Percentiles rank a stretch among this genome's conserved stretches.
Evolutionary conservation across 2,113 vertebrate species (phyloP).

Genomic region (Thermophis baileyi): DNA sequence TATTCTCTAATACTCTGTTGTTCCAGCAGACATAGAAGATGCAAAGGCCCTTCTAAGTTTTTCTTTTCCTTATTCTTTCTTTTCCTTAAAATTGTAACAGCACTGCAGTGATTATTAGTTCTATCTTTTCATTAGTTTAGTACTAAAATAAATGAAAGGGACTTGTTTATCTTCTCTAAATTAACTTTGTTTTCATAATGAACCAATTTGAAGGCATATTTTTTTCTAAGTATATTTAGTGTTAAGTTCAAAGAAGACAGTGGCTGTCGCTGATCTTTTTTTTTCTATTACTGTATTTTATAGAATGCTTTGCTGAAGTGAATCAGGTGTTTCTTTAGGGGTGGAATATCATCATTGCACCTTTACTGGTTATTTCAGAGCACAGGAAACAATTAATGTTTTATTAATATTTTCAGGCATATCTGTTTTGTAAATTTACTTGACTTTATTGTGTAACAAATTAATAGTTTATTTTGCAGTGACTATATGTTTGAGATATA

Average conservation of each 20-base stretch:
- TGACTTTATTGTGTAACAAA: neutral
- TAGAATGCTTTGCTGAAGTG: constrained; percentile 42
- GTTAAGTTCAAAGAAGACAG: constrained; percentile 15
- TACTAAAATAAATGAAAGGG: constrained; percentile 16
- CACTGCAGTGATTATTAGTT: constrained; percentile 37
- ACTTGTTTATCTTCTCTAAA: neutral
- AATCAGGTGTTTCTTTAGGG: constrained; percentile 59
- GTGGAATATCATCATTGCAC: constrained; percentile 41
- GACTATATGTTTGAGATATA: neutral
- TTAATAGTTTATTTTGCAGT: neutral
- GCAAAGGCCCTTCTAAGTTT: constrained; percentile 20
- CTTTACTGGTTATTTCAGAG: constrained; percentile 49
- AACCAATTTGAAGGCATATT: neutral
- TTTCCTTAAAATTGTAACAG: constrained; percentile 25
- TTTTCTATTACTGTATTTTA: constrained; percentile 26
- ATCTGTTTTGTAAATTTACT: neutral
- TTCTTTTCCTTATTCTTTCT: constrained; percentile 13
- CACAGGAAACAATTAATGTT: neutral
- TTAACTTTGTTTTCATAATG: constrained; percentile 5
- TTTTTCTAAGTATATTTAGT: constrained; percentile 12
- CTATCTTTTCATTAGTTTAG: constrained; percentile 3
- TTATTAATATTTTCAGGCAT: neutral
- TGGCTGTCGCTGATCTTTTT: constrained; percentile 55
- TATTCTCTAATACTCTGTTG: constrained; percentile 30
- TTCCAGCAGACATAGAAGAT: constrained; percentile 28